Evolutionary conservation across 2,797 vertebrate species (phyloP).

Genomic region (Gymnocypris eckloni): DNA sequence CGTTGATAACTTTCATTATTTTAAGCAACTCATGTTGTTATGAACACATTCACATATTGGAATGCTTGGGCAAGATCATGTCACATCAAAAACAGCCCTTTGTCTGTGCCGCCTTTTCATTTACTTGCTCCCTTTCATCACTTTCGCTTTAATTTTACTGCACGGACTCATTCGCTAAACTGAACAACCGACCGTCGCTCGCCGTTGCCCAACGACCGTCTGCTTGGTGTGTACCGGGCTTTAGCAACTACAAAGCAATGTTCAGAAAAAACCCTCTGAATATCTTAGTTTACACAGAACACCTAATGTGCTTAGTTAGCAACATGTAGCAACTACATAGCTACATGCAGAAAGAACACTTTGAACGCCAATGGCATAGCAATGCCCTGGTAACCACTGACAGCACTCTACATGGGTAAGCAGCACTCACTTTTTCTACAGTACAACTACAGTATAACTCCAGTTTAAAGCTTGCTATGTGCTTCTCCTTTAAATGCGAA

Average conservation of each 20-base stretch:
- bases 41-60: no score
- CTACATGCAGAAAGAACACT: background rate
- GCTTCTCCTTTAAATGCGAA: background rate
- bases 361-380: background rate
- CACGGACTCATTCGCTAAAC: no score
- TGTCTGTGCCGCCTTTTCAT: no score
- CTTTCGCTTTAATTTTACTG: no score
- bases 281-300: background rate
- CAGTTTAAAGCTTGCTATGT: background rate
- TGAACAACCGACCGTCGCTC: no score
- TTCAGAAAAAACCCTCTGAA: background rate
- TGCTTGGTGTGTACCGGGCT: no score
- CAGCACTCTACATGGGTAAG: background rate
- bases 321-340: background rate
- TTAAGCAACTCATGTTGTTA: no score
- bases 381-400: background rate
- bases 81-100: no score
- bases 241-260: background rate
- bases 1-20: no score
- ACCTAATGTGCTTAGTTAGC: background rate
- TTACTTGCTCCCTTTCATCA: no score
- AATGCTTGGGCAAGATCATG: no score
- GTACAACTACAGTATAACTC: background rate
- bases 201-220: no score
- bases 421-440: background rate